A percentile compares a stretch with the other conserved stretches of the same genome.
Evolutionary conservation across 2,113 vertebrate species (phyloP).

Genomic region (Pseudorhombus dupliciocellatus): DNA sequence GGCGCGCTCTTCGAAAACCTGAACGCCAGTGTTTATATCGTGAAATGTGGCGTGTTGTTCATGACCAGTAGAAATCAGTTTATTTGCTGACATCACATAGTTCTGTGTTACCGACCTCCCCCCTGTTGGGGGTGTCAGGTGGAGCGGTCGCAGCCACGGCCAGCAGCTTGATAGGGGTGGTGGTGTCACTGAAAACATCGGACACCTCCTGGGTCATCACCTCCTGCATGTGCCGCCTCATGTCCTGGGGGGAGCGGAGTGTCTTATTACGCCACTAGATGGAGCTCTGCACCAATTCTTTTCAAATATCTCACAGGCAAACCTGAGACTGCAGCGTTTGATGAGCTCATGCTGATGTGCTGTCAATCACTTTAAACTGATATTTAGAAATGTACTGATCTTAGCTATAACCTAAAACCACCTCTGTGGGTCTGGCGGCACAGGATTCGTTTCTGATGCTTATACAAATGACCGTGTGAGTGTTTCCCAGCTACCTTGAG

Average conservation of each 20-base stretch:
- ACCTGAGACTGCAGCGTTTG: background rate
- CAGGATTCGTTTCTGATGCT: background rate
- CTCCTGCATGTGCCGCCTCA: slow-evolving; percentile 96
- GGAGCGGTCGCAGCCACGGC: slow-evolving; percentile 96
- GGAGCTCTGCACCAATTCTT: slow-evolving; percentile 55
- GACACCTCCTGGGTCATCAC: slow-evolving; percentile 99
- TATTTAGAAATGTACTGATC: too few species aligned
- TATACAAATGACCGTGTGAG: background rate
- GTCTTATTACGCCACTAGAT: slow-evolving; percentile 58
- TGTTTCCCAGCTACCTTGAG: slow-evolving; percentile 86
- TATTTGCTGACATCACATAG: background rate
- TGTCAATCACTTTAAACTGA: background rate
- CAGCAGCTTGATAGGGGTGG: slow-evolving; percentile 95
- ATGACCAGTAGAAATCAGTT: background rate
- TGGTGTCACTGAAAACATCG: slow-evolving; percentile 97
- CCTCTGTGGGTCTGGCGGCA: background rate
- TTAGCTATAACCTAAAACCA: background rate
- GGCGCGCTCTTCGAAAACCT: slow-evolving; percentile 97
- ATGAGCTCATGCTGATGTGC: background rate
- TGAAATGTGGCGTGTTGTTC: background rate
- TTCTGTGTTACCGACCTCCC: slow-evolving; percentile 79
- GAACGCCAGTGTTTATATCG: background rate
- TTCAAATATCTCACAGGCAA: background rate
- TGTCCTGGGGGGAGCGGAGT: slow-evolving; percentile 81
- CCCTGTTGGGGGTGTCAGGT: slow-evolving; percentile 90